Evolutionary conservation across 92 coral and sea anemone genomes (phyloP).

Genomic region (Parazoanthus swiftii): DNA sequence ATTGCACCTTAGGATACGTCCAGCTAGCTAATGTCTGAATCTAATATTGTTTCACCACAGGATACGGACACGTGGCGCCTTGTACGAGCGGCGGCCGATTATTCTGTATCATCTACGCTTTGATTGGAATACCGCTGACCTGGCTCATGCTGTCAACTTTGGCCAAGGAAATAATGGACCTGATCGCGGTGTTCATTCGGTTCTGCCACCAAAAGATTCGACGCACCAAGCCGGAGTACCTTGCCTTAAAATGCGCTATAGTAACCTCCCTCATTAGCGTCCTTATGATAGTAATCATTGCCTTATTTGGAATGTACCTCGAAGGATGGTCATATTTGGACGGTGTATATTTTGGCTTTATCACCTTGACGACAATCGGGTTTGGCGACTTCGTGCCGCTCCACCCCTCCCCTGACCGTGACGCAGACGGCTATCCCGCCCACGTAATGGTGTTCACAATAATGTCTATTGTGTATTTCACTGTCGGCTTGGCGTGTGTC

Average conservation of each 20-base stretch:
- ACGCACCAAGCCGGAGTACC: slow-evolving; percentile 56
- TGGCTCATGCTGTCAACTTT: slow-evolving; percentile 96
- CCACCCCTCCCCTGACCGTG: slow-evolving; percentile 90
- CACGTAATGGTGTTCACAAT: slow-evolving; percentile 89
- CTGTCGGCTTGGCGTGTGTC: slow-evolving; percentile 93
- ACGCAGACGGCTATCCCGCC: slow-evolving; percentile 79
- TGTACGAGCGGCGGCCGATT: slow-evolving; percentile 87
- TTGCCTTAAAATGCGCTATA: slow-evolving; percentile 68
- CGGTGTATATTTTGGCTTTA: slow-evolving; percentile 94
- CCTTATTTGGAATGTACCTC: slow-evolving; percentile 74
- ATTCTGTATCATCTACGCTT: slow-evolving; percentile 92
- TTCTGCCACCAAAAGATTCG: slow-evolving; percentile 62
- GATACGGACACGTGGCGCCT: slow-evolving; percentile 99
- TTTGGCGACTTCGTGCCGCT: slow-evolving; percentile 99
- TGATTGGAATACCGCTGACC: slow-evolving; percentile 97
- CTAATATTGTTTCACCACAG: slow-evolving; percentile 27
- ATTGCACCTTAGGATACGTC: no score
- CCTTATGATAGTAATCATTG: slow-evolving; percentile 83
- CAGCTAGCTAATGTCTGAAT: background rate
- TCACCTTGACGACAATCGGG: slow-evolving; percentile 97
- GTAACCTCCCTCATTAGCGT: slow-evolving; percentile 69
- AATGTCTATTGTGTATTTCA: slow-evolving; percentile 88
- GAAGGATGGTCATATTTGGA: slow-evolving; percentile 95
- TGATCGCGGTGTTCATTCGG: slow-evolving; percentile 60
- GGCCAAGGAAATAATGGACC: slow-evolving; percentile 79